Evolutionary conservation across 2,888 invertebrate species (phyloP).

Genomic region (Liodrosophila aerea): DNA sequence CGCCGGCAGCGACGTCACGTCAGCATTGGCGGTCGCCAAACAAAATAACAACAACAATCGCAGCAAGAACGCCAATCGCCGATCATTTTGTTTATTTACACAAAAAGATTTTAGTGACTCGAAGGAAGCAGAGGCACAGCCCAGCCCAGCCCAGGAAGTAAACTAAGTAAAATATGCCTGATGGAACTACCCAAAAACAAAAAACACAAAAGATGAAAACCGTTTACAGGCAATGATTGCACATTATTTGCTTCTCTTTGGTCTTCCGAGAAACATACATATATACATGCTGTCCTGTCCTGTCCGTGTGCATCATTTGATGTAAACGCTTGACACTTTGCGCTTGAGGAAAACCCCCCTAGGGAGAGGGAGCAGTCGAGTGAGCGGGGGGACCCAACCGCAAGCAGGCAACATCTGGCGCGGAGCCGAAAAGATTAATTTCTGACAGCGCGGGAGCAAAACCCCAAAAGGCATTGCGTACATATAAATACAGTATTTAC

Average conservation of each 20-base stretch:
- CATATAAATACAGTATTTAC: slow-evolving; percentile 6
- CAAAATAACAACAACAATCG: slow-evolving; percentile 33
- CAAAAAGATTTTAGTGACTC: slow-evolving; percentile 74
- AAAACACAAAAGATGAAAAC: slow-evolving; percentile 11
- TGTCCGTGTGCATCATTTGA: slow-evolving; percentile 64
- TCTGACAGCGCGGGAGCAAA: slow-evolving; percentile 76
- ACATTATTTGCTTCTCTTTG: background rate
- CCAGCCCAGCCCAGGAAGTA: slow-evolving; percentile 71
- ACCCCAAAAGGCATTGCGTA: slow-evolving; percentile 54
- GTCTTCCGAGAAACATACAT: slow-evolving; percentile 35
- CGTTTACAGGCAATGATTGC: slow-evolving; percentile 4
- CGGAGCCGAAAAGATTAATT: slow-evolving; percentile 71
- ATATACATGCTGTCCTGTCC: slow-evolving; percentile 32
- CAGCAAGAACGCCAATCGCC: slow-evolving; percentile 40
- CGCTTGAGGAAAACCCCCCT: slow-evolving; percentile 40
- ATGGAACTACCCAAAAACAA: slow-evolving; percentile 33
- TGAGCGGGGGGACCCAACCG: slow-evolving; percentile 33
- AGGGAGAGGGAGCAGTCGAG: background rate
- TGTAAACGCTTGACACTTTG: slow-evolving; percentile 77
- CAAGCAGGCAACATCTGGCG: slow-evolving; percentile 71
- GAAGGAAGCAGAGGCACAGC: slow-evolving; percentile 39
- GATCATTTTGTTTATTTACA: slow-evolving; percentile 68
- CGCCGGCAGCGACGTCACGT: slow-evolving; percentile 41
- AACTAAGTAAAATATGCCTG: slow-evolving; percentile 50
- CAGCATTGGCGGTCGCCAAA: slow-evolving; percentile 72